These are phyloP conservation scores for Pelmatolapia mariae DNA, from an alignment of 2,113 vertebrate species.

Conservation along the genomic window DNA sequence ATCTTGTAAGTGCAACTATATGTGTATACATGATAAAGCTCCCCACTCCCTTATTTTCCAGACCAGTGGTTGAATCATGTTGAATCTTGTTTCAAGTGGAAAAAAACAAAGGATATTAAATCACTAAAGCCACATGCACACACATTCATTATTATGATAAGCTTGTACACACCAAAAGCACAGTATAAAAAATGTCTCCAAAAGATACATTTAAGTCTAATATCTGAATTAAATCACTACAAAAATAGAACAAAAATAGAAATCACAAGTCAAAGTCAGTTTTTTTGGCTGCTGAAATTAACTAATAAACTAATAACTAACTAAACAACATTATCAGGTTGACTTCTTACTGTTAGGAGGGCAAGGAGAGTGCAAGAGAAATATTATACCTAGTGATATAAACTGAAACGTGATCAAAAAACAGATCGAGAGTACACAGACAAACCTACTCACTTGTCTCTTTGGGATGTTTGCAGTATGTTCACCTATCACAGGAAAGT, in stretches of 20 bases:
- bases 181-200: not conserved
- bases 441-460: not conserved
- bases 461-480: not conserved
- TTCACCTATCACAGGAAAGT: not conserved
- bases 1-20: not conserved
- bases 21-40: slow-evolving; percentile 32
- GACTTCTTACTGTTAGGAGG: not conserved
- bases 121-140: not conserved
- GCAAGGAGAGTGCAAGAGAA: not conserved
- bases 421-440: not conserved
- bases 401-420: not conserved
- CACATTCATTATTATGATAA: not conserved
- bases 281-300: not conserved
- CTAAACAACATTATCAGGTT: not conserved
- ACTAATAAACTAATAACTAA: not conserved
- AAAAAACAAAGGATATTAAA: slow-evolving; percentile 16
- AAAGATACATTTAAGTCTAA: not conserved
- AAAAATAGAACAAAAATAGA: not conserved
- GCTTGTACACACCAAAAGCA: not conserved
- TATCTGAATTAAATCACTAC: not conserved
- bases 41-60: slow-evolving; percentile 59
- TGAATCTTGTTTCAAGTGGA: slow-evolving; percentile 26
- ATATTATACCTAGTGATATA: not conserved
- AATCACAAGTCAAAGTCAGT: not conserved
- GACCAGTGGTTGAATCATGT: slow-evolving; percentile 55